These are phyloP conservation scores for Microdon myrmicae DNA, from an alignment of 2,888 invertebrate species.

Conservation along the genomic window DNA sequence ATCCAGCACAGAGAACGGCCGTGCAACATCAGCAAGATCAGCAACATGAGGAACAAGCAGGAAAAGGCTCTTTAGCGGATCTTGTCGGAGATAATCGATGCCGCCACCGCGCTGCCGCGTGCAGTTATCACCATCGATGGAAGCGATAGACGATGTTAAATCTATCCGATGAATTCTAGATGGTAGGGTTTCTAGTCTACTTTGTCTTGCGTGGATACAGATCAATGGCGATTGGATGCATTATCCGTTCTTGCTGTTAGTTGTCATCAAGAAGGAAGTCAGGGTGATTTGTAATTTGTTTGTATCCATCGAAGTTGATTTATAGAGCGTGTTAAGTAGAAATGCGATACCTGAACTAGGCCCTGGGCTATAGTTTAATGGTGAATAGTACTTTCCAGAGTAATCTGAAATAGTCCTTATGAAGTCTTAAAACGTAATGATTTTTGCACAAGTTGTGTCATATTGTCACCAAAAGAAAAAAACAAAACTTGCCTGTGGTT, in stretches of 20 bases:
- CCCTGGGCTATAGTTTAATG: no score
- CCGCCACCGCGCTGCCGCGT: constrained; percentile 13
- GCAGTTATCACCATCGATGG: constrained; percentile 20
- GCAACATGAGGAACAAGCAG: constrained; percentile 1
- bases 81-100: constrained; percentile 21
- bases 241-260: constrained; percentile 19
- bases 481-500: no score
- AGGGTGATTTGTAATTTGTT: constrained; percentile 40
- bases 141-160: constrained; percentile 25
- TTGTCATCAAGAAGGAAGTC: constrained; percentile 21
- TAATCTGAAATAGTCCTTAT: no score
- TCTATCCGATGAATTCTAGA: constrained; percentile 20
- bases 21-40: no score
- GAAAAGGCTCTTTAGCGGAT: constrained; percentile 3
- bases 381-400: no score
- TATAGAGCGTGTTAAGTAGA: no score
- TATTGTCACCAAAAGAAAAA: no score
- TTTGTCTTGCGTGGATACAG: constrained; percentile 20
- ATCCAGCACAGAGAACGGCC: constrained; percentile 32
- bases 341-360: no score
- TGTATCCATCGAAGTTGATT: no score
- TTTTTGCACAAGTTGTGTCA: no score
- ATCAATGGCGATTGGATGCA: constrained; percentile 34
- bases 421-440: no score
- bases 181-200: neutral